Conservation (phyloP, 2,113 vertebrate species). For the Plotosus lineatus region DNA sequence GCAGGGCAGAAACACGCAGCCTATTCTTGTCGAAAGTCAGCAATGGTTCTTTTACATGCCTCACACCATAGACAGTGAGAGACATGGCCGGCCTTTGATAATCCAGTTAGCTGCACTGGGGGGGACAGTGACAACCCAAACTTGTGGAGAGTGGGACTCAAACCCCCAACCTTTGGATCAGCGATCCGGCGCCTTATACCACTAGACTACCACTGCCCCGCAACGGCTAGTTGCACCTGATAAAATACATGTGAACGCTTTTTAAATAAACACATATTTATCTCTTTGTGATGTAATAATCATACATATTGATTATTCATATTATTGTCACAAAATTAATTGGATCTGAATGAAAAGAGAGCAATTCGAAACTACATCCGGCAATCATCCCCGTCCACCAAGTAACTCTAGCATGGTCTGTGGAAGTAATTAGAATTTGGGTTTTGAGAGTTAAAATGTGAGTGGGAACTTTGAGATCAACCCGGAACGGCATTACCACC, state of each 20-base stretch:
- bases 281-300: background rate
- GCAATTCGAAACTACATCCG: background rate
- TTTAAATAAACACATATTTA: background rate
- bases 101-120: no score
- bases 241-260: background rate
- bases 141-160: no score
- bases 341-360: background rate
- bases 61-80: no score
- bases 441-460: constrained; percentile 20
- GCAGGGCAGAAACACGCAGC: no score
- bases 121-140: no score
- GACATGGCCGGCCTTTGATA: no score
- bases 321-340: background rate
- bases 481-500: background rate
- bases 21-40: no score
- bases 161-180: no score
- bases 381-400: background rate
- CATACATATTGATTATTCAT: background rate
- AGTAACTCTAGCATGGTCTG: background rate
- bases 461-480: constrained; percentile 11
- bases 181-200: no score
- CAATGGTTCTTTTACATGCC: no score
- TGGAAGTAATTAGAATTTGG: constrained; percentile 7
- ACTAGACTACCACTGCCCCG: no score
- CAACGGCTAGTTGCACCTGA: background rate